Evolutionary conservation across 1,140 invertebrate species (phyloP), one percentile per base, ranked within the genome.

Genomic region (Pogonomyrmex californicus): DNA sequence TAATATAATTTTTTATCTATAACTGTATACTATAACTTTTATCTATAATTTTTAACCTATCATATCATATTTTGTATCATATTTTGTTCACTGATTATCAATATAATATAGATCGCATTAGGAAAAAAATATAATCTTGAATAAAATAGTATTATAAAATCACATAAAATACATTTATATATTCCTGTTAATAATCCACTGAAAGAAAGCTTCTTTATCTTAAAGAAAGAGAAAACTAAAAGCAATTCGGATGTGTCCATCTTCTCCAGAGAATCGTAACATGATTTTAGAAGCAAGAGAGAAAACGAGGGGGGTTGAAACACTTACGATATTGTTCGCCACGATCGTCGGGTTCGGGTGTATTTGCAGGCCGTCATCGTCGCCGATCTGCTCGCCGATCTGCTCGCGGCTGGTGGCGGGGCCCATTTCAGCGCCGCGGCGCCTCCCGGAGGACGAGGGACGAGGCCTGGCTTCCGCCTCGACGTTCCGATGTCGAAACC

Each of bases 351-450:
- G 77, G 79, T 91, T 93, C 6, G 94, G 75, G 65, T 93, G 91
- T 85, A 94, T 94, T 62, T 95, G 92, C 89, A 95, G 92, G 91
- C 94, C 95, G 62, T 94, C 93, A 70, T 95, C 94, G 63, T 94
- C 94, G 75, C 91, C 94, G 73, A 93, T 89, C 88, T 94, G 94
- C 78, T 95, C 94, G 73, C 93, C 93, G 81, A 92, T 93, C 49
- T 95, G 94, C 66, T 95, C 94, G 54, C 93, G 94, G 87, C 95
- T 95, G 89, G 92, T 95, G 75, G 93, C 92, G 70, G 94, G 94
- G 76, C 94, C 95, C 95, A 95, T 94, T 86, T 93, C 91, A 87
- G 90, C 91, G 87, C 86, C 90, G 87, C 76, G 88, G 89, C 90
- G 90, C 88, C 73, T 63, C 9, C 73, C 14, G n/a, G 36, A 71